Conservation (phyloP, 2,888 invertebrate species). For the Nowickia ferox region DNA sequence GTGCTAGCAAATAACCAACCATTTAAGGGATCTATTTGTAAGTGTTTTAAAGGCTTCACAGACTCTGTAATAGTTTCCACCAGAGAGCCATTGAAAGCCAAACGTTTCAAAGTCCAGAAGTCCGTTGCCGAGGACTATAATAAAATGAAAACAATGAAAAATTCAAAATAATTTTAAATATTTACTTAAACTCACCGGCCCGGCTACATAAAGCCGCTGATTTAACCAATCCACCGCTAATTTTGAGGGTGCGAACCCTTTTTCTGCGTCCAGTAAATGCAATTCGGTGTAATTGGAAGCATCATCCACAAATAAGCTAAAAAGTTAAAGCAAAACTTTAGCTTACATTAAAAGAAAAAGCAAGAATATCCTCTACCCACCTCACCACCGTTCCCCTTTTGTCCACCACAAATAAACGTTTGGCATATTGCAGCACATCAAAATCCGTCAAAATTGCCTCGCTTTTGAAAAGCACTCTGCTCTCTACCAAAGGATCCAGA, state of each 20-base stretch:
- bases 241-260: slow-evolving; percentile 87
- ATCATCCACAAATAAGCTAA: slow-evolving; percentile 67
- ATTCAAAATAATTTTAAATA: not conserved
- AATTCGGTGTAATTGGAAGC: slow-evolving; percentile 81
- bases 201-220: slow-evolving; percentile 91
- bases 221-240: slow-evolving; percentile 95
- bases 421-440: slow-evolving; percentile 89
- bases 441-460: slow-evolving; percentile 85
- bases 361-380: slow-evolving; percentile 70
- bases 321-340: not conserved
- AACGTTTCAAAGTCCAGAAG: slow-evolving; percentile 87
- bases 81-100: slow-evolving; percentile 89
- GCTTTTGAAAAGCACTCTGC: slow-evolving; percentile 77
- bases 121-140: slow-evolving; percentile 79
- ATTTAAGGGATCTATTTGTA: slow-evolving; percentile 96
- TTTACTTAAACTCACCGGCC: slow-evolving; percentile 84
- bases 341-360: not conserved
- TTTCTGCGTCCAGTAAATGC: slow-evolving; percentile 85
- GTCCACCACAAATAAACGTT: slow-evolving; percentile 91
- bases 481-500: slow-evolving; percentile 75
- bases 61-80: slow-evolving; percentile 89
- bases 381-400: slow-evolving; percentile 86
- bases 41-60: slow-evolving; percentile 89
- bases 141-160: slow-evolving; percentile 49
- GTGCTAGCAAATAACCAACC: slow-evolving; percentile 92